Conservation (phyloP, 2,888 invertebrate genomes). For the Volucella bombylans region DNA sequence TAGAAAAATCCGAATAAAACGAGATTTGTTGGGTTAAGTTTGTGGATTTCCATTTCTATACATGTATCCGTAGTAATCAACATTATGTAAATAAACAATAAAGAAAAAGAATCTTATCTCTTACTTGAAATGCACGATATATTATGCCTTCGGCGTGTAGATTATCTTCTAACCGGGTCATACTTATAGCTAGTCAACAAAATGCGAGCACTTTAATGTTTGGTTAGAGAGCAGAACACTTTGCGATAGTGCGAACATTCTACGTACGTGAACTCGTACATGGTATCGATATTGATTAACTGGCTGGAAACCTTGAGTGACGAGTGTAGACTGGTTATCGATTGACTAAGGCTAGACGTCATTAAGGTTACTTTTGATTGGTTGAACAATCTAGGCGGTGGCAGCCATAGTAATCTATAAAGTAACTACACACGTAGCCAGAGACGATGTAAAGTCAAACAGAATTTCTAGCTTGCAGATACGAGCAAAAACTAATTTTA, state of each 20-base stretch:
- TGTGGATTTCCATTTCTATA: neutral
- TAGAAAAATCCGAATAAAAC: constrained; percentile 32
- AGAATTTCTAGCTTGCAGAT: constrained; percentile 3
- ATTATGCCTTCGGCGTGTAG: constrained; percentile 45
- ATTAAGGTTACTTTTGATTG: constrained; percentile 47
- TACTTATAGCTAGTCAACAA: constrained; percentile 30
- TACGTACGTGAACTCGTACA: constrained; percentile 28
- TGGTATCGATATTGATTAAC: constrained; percentile 66
- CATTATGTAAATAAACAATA: constrained; percentile 41
- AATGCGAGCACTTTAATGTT: constrained; percentile 22
- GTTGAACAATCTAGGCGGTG: constrained; percentile 28
- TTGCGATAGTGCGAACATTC: constrained; percentile 37
- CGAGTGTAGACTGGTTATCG: constrained; percentile 56
- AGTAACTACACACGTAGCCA: neutral
- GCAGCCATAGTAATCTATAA: constrained; percentile 33
- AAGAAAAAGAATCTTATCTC: constrained; percentile 15
- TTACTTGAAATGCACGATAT: constrained; percentile 54
- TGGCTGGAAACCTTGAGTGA: constrained; percentile 45
- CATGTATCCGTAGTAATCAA: constrained; percentile 19
- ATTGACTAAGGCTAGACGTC: constrained; percentile 56
- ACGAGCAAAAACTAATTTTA: neutral
- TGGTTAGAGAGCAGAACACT: constrained; percentile 33
- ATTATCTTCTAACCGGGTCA: constrained; percentile 55
- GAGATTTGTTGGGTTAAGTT: constrained; percentile 6
- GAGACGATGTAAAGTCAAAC: neutral